Evolutionary conservation across 2,797 vertebrate genomes (phyloP).

Genomic region (Aldrovandia affinis): DNA sequence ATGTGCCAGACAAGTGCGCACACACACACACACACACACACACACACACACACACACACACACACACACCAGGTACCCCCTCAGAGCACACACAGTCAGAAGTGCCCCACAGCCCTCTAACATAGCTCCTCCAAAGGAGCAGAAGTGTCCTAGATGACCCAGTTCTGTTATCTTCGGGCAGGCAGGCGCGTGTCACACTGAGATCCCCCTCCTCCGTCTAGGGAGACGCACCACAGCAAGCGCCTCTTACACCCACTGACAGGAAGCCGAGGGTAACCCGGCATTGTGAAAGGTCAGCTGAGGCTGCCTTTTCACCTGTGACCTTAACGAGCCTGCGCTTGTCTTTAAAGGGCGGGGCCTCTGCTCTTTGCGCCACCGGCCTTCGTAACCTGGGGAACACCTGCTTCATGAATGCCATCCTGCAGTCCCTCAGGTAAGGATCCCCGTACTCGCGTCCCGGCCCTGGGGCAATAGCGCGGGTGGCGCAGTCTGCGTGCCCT

Average conservation of each 20-base stretch:
- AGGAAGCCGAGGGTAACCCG: not conserved
- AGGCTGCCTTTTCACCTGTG: not conserved
- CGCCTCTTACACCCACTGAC: not conserved
- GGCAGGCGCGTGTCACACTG: not conserved
- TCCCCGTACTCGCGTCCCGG: not conserved
- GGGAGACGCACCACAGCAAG: not conserved
- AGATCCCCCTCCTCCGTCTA: not conserved
- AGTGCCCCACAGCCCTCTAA: not conserved
- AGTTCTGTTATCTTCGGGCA: slow-evolving; percentile 2
- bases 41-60: not conserved
- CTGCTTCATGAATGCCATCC: slow-evolving; percentile 98
- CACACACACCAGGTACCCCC: too few relatives aligned
- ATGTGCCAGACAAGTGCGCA: not conserved
- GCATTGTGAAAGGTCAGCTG: not conserved
- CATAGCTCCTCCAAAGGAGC: not conserved
- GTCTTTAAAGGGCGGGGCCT: slow-evolving; percentile 76
- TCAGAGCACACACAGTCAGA: too few relatives aligned
- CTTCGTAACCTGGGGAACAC: slow-evolving; percentile 96
- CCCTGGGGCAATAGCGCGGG: too few relatives aligned
- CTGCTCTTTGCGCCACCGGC: slow-evolving; percentile 87
- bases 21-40: not conserved
- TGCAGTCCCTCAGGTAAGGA: slow-evolving; percentile 95
- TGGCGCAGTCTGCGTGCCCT: not conserved
- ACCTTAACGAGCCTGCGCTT: not conserved
- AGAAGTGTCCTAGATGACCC: not conserved